These are phyloP conservation scores for Hemibagrus wyckioides DNA, from an alignment of 2,113 vertebrate genomes.

Conservation along the genomic window DNA sequence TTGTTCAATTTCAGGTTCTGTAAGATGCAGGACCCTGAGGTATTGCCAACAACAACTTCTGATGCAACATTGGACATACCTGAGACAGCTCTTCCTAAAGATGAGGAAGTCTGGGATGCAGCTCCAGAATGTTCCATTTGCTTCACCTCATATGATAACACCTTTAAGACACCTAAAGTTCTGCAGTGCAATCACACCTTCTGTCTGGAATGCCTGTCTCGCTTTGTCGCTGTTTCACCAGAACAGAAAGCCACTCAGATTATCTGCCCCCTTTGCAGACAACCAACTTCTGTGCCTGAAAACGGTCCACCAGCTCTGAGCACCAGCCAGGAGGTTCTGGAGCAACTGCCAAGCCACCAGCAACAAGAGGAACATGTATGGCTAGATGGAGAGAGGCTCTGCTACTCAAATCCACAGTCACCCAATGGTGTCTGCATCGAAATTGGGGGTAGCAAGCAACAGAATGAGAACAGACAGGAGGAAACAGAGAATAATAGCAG, in stretches of 20 bases:
- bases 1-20: constrained; percentile 16
- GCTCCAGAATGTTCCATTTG: constrained; percentile 91
- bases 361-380: constrained; percentile 74
- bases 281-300: constrained; percentile 72
- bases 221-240: constrained; percentile 76
- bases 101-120: constrained; percentile 49
- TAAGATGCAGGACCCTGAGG: constrained; percentile 35
- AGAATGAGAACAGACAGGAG: constrained; percentile 22
- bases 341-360: constrained; percentile 71
- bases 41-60: background rate
- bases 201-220: constrained; percentile 92
- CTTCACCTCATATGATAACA: constrained; percentile 90
- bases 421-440: constrained; percentile 66
- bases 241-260: constrained; percentile 66
- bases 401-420: constrained; percentile 64
- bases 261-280: constrained; percentile 81
- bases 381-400: constrained; percentile 81
- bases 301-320: constrained; percentile 72
- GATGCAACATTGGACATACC: constrained; percentile 66
- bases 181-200: constrained; percentile 90
- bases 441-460: constrained; percentile 72
- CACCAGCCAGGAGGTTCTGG: constrained; percentile 77
- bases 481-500: rapidly evolving
- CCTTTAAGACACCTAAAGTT: constrained; percentile 91
- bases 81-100: constrained; percentile 25